A percentile compares a stretch with the other conserved stretches of the same genome.
Evolutionary conservation across 2,888 invertebrate genomes (phyloP).

Genomic region (Nowickia ferox): DNA sequence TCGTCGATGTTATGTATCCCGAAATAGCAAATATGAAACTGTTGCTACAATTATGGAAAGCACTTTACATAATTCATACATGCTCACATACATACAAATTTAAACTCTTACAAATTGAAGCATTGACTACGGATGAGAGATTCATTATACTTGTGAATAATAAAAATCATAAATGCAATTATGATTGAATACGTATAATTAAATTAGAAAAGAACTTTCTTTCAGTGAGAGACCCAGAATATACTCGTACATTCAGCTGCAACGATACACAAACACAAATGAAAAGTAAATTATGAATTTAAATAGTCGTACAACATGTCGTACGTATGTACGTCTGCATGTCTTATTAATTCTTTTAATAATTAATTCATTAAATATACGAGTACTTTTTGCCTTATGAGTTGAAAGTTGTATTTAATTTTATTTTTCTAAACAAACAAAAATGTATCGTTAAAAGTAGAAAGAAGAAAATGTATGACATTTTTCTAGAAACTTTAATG

Average conservation of each 20-base stretch:
- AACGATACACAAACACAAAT: not conserved
- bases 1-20: too few relatives aligned
- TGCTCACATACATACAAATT: not conserved
- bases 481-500: conserved; percentile 38
- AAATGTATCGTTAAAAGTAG: conserved; percentile 17
- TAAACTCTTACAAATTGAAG: not conserved
- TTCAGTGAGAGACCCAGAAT: conserved; percentile 10
- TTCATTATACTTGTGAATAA: conserved; percentile 38
- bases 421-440: not conserved
- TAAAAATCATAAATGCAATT: conserved; percentile 57
- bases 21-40: too few relatives aligned
- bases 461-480: conserved; percentile 40
- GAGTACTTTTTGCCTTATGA: conserved; percentile 23
- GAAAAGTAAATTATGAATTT: conserved; percentile 42
- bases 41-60: too few relatives aligned
- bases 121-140: conserved; percentile 14
- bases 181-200: conserved; percentile 68
- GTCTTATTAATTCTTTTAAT: conserved; percentile 43
- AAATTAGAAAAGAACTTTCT: conserved; percentile 66
- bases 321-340: not conserved
- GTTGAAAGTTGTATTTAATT: conserved; percentile 39
- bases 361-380: conserved; percentile 68
- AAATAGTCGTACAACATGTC: conserved; percentile 17
- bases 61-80: not conserved
- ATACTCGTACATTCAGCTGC: not conserved